Evolutionary conservation across 2,888 invertebrate genomes (phyloP).

Genomic region (Athripsodes cinereus): DNA sequence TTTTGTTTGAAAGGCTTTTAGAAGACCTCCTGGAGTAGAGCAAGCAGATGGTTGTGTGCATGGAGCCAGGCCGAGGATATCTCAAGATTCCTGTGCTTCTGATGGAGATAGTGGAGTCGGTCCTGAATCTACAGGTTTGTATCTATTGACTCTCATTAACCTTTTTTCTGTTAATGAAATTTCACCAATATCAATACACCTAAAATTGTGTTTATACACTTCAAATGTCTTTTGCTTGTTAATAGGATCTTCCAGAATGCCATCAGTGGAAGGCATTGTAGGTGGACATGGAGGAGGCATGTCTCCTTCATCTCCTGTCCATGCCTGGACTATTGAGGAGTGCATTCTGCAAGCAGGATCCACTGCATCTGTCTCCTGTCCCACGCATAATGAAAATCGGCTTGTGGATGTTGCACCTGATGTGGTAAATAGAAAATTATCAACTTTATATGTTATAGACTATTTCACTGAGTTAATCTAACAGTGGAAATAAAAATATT

Average conservation of each 20-base stretch:
- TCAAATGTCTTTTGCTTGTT: neutral
- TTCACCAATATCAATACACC: no score
- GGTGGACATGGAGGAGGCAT: slow-evolving; percentile 8
- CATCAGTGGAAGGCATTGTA: slow-evolving; percentile 67
- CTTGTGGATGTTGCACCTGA: slow-evolving; percentile 87
- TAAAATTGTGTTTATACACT: no score
- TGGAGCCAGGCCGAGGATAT: slow-evolving; percentile 43
- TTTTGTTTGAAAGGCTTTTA: slow-evolving; percentile 19
- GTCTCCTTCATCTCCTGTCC: slow-evolving; percentile 37
- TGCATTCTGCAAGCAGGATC: slow-evolving; percentile 87
- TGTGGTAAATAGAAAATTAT: slow-evolving; percentile 51
- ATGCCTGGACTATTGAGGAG: slow-evolving; percentile 92
- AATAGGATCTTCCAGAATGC: slow-evolving; percentile 72
- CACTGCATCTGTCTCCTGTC: slow-evolving; percentile 49
- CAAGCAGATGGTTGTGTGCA: slow-evolving; percentile 35
- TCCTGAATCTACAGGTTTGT: slow-evolving; percentile 59
- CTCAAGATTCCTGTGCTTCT: slow-evolving; percentile 70
- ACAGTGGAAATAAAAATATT: no score
- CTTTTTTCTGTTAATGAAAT: neutral
- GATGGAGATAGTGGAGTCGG: slow-evolving; percentile 87
- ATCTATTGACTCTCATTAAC: neutral
- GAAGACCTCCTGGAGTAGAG: slow-evolving; percentile 21
- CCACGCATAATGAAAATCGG: slow-evolving; percentile 68
- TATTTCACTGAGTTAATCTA: no score
- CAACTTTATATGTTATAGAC: no score